Evolutionary conservation across 2,888 invertebrate genomes (phyloP), one percentile per base, ranked within the genome.

Genomic region (Eudemis profundana): DNA sequence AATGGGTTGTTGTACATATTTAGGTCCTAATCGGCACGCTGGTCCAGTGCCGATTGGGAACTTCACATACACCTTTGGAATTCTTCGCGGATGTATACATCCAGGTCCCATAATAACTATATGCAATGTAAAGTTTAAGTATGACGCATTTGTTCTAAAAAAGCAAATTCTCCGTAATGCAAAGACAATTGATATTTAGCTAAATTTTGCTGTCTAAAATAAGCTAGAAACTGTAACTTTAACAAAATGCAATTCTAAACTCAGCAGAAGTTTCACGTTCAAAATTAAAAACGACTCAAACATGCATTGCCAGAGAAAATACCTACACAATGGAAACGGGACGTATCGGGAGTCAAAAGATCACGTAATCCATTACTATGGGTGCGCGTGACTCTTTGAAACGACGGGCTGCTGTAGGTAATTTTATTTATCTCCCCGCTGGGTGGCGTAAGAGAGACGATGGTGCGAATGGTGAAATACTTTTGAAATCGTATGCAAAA

Each of bases 321-420:
- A 73, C 72, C 73, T 65, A 72, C 71, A 73, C 71, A 73, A 76
- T 78, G 73, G 75, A 67, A 68, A 70, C 66, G 69, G 71, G 72
- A 74, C 74, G 71, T 71, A 68, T 72, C 68, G 56, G 63, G 23
- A 59, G 66, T 61, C 68, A 67, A 44, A 67, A 72, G 78, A 78
- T 81, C 89, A 89, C 89, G 89, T 88, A 89, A 86, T 85, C 87
- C 87, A 89, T 88, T 88, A 88, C 83, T 74, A 82, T 77, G 78
- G 74, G 66, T 68, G 79, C 75, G 79, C 86, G 86, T 86, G 85
- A 81, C 83, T 81, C 77, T 79, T 79, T 77, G 46, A 76, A 71
- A 70, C 68, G 67, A 69, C 72, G 74, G 70, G 72, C 74, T 70
- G 73, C 73, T 70, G 76, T 69, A 76, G 74, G 77, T 81, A 82